Evolutionary conservation across 2,888 invertebrate species (phyloP), one percentile per base, ranked within the genome.

Genomic region (Aporophyla nigra): DNA sequence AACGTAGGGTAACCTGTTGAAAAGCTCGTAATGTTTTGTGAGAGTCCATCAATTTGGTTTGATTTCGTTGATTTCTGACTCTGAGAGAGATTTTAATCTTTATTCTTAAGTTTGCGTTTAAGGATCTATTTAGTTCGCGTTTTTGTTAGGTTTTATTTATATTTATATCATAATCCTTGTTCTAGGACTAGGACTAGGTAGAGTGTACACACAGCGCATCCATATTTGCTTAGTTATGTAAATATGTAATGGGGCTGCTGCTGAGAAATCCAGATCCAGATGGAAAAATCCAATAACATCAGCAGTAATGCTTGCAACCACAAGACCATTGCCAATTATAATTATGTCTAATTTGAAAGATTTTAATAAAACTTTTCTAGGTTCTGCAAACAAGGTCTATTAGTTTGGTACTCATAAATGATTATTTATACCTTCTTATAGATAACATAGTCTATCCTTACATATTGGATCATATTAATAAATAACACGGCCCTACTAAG

Each of bases 401-500:
- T 59, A 59, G n/a, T 74, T 59, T n/a, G 10, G 27, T 43, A 43
- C 4, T 53, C 51, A 21, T 53, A n/a, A 21, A 46, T 46, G 4
- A 75, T 53, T 6, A 54, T 14, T 40, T 21, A 54, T 51, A 7
- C 24, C 24, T 43, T 43, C 9, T 43, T 54, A 43, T 5, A 51
- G 19, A 14, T 24, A 16, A 21, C 59, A 24, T 33, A 33, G 16
- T 16, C n/a, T n/a, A 53, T 68, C 51, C 51, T 43, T 59, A 54
- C 43, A 33, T 76, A 66, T 54, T 43, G 16, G 10, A 51, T 33
- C 24, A 24, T 53, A 63, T 59, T 59, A 80, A 58, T 73, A 83
- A 80, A 58, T 73, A 83, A 72, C 27, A 46, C 2, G 51, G 27
- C 51, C 51, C 24, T 54, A 76, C 58, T 68, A 58, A 78, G 69